A percentile compares a stretch with the other conserved stretches of the same genome.
phyloP scores from a whole-genome alignment of 2,888 invertebrate species.

The Pheosia tremula region DNA sequence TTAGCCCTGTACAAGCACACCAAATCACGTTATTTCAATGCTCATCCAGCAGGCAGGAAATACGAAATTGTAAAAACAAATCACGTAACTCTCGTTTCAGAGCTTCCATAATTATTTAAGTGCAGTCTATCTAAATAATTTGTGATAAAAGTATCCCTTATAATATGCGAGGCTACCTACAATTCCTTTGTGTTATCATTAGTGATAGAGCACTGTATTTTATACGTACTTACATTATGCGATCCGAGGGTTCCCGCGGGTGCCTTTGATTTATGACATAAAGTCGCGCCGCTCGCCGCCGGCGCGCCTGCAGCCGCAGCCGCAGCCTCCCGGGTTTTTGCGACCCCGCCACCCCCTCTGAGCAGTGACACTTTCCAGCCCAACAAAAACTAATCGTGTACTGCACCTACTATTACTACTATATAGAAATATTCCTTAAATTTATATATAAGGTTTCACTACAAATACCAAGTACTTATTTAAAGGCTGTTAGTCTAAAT shows the following conservation, averaged over 20 bases:
- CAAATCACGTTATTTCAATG: neutral
- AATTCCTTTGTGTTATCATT: slow-evolving; percentile 52
- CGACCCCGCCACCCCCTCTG: slow-evolving; percentile 57
- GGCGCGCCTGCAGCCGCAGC: slow-evolving; percentile 42
- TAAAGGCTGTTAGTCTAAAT: too few relatives aligned
- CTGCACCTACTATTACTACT: neutral
- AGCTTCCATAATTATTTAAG: neutral
- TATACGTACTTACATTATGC: slow-evolving; percentile 62
- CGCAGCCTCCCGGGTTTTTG: slow-evolving; percentile 70
- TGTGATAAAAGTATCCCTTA: neutral
- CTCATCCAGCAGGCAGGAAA: neutral
- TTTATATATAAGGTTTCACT: too few relatives aligned
- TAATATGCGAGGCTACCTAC: slow-evolving; percentile 30
- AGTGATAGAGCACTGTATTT: slow-evolving; percentile 55
- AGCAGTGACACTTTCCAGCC: slow-evolving; percentile 50
- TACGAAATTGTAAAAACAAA: neutral
- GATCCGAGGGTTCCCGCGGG: slow-evolving; percentile 67
- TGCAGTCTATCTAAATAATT: neutral
- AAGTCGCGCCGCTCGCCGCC: slow-evolving; percentile 59
- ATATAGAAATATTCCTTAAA: too few relatives aligned
- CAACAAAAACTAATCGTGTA: slow-evolving; percentile 48
- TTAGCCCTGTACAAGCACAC: neutral
- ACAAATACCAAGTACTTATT: too few relatives aligned
- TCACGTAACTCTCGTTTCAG: neutral
- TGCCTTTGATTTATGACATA: slow-evolving; percentile 78